These are phyloP conservation scores for Uropetala carovei DNA, from an alignment of 2,888 invertebrate genomes.

Conservation along the genomic window DNA sequence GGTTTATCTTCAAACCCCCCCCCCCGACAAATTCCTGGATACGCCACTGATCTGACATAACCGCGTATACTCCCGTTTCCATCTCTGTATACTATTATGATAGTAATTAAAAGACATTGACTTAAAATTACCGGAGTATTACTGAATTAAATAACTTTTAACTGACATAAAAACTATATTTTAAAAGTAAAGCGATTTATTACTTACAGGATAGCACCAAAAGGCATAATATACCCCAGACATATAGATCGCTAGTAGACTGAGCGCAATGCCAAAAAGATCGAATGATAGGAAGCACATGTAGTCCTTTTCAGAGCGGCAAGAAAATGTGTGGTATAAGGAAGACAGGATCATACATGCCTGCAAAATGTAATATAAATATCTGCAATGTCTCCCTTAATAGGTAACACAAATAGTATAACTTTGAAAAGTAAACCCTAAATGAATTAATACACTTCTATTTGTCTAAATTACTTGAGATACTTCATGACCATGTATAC, in stretches of 20 bases:
- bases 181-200: neutral
- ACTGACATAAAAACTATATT: neutral
- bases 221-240: constrained; percentile 98
- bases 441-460: neutral
- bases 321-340: constrained; percentile 95
- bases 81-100: too few relatives aligned
- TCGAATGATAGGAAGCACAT: constrained; percentile 92
- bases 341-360: constrained; percentile 95
- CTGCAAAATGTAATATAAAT: constrained; percentile 77
- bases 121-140: neutral
- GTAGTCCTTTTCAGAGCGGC: constrained; percentile 91
- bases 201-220: constrained; percentile 93
- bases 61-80: too few relatives aligned
- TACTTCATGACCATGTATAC: neutral
- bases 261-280: constrained; percentile 94
- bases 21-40: too few relatives aligned
- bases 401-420: too few relatives aligned
- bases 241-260: constrained; percentile 94
- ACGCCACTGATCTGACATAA: too few relatives aligned
- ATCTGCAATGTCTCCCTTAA: neutral
- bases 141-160: neutral
- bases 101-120: too few relatives aligned
- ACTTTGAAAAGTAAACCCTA: neutral
- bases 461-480: neutral
- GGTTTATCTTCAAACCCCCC: too few relatives aligned